Conservation (phyloP, 2,888 invertebrate species). For the Therioaphis trifolii region DNA sequence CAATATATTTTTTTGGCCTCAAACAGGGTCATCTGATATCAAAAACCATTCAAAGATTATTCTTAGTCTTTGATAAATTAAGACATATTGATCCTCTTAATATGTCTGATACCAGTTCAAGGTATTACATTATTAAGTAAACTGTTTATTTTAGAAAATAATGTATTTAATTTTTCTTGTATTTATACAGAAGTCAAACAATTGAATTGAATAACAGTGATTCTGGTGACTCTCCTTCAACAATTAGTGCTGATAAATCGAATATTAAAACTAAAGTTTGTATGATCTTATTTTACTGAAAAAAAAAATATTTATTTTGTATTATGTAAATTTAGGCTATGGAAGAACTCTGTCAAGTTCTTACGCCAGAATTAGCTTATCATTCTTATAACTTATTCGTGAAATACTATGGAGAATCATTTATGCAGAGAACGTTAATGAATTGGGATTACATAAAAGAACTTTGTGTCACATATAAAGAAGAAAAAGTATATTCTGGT, state of each 20-base stretch:
- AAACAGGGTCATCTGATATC: conserved; percentile 77
- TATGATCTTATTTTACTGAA: background rate
- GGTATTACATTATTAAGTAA: background rate
- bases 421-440: conserved; percentile 79
- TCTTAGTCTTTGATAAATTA: conserved; percentile 84
- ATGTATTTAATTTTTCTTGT: background rate
- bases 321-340: conserved; percentile 67
- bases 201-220: conserved; percentile 67
- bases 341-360: conserved; percentile 77
- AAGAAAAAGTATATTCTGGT: conserved; percentile 69
- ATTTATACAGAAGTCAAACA: conserved; percentile 27
- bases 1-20: conserved; percentile 82
- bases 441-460: conserved; percentile 83
- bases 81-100: conserved; percentile 67
- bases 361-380: conserved; percentile 86
- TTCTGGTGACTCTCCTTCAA: conserved; percentile 75
- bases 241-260: conserved; percentile 68
- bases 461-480: conserved; percentile 81
- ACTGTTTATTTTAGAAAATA: background rate
- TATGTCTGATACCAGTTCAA: conserved; percentile 34
- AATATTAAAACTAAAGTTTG: conserved; percentile 63
- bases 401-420: conserved; percentile 78
- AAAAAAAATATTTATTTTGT: background rate
- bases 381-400: conserved; percentile 79
- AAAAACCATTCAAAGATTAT: conserved; percentile 80